Conservation (phyloP, 1,140 invertebrate genomes). For the Cydia pomonella region DNA sequence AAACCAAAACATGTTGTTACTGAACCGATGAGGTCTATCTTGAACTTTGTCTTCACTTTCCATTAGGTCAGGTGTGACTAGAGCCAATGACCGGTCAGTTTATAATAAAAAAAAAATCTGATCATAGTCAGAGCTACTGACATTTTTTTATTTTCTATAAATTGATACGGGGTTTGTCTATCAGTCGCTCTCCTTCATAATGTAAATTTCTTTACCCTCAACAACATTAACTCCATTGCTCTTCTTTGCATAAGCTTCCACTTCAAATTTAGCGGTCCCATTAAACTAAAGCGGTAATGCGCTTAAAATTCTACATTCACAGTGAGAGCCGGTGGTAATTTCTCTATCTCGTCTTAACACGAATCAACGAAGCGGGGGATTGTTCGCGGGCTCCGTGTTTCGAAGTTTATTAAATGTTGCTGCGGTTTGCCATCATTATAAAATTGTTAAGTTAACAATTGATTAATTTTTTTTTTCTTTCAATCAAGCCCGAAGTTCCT, state of each 20-base stretch:
- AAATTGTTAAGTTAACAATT: not conserved
- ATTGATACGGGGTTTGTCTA: too few relatives aligned
- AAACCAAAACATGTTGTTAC: too few relatives aligned
- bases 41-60: too few relatives aligned
- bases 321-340: not conserved
- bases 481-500: too few relatives aligned
- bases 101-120: too few relatives aligned
- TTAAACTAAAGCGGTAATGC: conserved; percentile 5
- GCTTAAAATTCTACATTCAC: conserved; percentile 11
- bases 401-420: not conserved
- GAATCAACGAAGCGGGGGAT: conserved; percentile 9
- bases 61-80: too few relatives aligned
- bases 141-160: too few relatives aligned
- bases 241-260: not conserved
- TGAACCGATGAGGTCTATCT: too few relatives aligned
- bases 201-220: not conserved
- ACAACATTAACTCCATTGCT: not conserved
- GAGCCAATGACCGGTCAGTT: too few relatives aligned
- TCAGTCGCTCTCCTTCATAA: not conserved
- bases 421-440: not conserved
- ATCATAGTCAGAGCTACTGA: too few relatives aligned
- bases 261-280: not conserved
- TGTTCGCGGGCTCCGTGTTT: not conserved
- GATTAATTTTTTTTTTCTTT: too few relatives aligned
- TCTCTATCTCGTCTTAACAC: not conserved